A percentile compares a stretch with the other conserved stretches of the same genome.
phyloP scores from a whole-genome alignment of 2,113 vertebrate genomes.

The Urocitellus parryii region DNA sequence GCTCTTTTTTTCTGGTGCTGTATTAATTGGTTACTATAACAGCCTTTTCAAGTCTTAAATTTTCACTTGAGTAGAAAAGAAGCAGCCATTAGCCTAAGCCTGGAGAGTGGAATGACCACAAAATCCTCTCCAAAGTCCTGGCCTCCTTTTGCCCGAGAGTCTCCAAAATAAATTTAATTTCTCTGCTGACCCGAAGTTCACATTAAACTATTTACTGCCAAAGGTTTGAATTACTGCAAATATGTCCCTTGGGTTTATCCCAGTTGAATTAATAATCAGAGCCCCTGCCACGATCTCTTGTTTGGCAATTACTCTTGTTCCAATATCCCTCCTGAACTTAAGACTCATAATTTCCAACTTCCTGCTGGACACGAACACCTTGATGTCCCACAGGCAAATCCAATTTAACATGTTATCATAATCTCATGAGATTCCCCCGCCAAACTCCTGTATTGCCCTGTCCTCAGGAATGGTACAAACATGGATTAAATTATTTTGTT shows the following conservation, averaged over 20 bases:
- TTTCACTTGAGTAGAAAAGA: slow-evolving; percentile 63
- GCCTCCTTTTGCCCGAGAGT: slow-evolving; percentile 70
- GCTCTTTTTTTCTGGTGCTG: slow-evolving; percentile 22
- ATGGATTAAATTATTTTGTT: not conserved
- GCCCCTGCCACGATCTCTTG: slow-evolving; percentile 54
- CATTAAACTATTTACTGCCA: slow-evolving; percentile 78
- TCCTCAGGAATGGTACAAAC: not conserved
- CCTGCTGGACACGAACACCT: slow-evolving; percentile 68
- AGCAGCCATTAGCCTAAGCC: slow-evolving; percentile 45
- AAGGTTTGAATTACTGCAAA: slow-evolving; percentile 80
- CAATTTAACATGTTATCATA: not conserved
- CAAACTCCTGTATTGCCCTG: not conserved
- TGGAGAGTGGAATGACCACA: slow-evolving; percentile 67
- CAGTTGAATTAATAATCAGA: slow-evolving; percentile 75
- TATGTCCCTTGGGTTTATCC: slow-evolving; percentile 82
- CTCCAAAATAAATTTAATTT: slow-evolving; percentile 83
- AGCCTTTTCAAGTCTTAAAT: slow-evolving; percentile 30
- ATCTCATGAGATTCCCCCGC: slow-evolving; percentile 45
- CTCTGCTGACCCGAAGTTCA: slow-evolving; percentile 80
- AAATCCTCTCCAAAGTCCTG: slow-evolving; percentile 72
- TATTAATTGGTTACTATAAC: slow-evolving; percentile 41
- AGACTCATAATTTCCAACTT: slow-evolving; percentile 70
- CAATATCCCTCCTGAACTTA: slow-evolving; percentile 62
- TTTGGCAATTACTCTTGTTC: slow-evolving; percentile 65
- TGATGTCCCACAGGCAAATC: slow-evolving; percentile 16